Base-by-base conservation (phyloP, 2,888 invertebrate genomes). In the Lasioglossum malachurum region DNA sequence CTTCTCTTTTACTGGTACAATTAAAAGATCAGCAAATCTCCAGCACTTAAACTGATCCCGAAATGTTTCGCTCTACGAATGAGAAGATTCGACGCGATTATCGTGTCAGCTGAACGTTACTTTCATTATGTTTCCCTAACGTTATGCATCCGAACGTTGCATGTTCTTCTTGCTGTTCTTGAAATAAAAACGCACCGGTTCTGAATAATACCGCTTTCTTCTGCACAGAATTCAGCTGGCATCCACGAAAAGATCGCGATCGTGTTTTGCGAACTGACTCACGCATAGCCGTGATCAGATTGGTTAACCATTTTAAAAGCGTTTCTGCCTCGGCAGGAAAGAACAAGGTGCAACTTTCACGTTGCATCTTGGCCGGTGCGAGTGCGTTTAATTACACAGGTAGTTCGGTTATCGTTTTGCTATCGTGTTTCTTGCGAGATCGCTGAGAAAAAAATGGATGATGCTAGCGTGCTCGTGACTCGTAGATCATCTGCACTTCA, bases 191-290 rank as follows among this genome's bases (percentile, higher is more conserved):
- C 41, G 46, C 31, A 4, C 16, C 12, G n/a, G 23, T 67, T 41
- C 46, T 46, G 83, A 53, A 78, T 73, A 80, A 86, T 44, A 67
- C 10, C 4, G 46, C n/a, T 72, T 57, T 60, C 67, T 67, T 81
- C 44, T 82, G 87, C 89, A 91, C 85, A 90, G 84, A 90, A 88
- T 82, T 87, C 88, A 87, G 89, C 88, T 80, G 86, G 75, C 57
- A 72, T 67, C 83, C 90, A 87, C 87, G 82, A 49, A 49, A n/a
- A 31, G 46, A 89, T 90, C 89, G 77, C 84, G 74, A 67, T 80
- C n/a, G 57, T 69, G 71, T 79, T 80, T 74, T 69, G 71, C 75
- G 35, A 44, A 72, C 80, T 35, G 75, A 71, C 27, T 38, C 53
- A 57, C 79, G 67, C 72, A 46, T 49, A 14, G 57, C 49, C 64